Percentiles rank a stretch among this genome's conserved stretches.
phyloP scores from a whole-genome alignment of 1,140 invertebrate genomes.

The Pogonognathellus flavescens region DNA sequence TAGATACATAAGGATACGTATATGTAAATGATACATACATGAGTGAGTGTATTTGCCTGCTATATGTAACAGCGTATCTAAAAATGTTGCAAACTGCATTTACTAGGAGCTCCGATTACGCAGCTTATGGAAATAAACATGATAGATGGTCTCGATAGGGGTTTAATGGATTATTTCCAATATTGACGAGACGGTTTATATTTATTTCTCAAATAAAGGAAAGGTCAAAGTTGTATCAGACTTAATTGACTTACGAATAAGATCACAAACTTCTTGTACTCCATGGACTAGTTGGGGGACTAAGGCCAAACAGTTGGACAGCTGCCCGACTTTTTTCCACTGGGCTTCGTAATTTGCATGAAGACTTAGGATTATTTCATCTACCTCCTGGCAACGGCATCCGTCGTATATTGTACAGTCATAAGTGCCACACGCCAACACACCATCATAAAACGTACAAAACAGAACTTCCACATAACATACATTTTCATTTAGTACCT shows the following conservation, averaged over 20 bases:
- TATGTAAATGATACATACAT: no score
- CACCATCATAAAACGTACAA: slow-evolving; percentile 9
- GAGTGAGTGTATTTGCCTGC: no score
- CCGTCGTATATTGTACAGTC: neutral
- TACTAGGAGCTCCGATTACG: no score
- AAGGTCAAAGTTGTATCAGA: neutral
- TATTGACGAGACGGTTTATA: neutral
- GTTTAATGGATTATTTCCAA: no score
- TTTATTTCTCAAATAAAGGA: slow-evolving; percentile 13
- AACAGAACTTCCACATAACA: neutral
- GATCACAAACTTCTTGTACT: slow-evolving; percentile 74
- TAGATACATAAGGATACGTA: no score
- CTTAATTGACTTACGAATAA: slow-evolving; percentile 72
- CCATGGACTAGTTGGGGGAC: slow-evolving; percentile 76
- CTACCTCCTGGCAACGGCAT: slow-evolving; percentile 71
- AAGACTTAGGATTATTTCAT: slow-evolving; percentile 73
- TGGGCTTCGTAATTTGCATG: slow-evolving; percentile 74
- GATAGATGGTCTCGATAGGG: no score
- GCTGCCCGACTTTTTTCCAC: slow-evolving; percentile 72
- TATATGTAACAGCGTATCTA: no score
- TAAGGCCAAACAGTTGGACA: slow-evolving; percentile 73
- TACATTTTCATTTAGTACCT: neutral
- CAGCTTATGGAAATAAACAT: no score
- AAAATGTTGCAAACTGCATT: no score
- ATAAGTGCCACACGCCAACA: neutral